Evolutionary conservation across 2,888 invertebrate genomes (phyloP).

Genomic region (Calameuta pallipes): DNA sequence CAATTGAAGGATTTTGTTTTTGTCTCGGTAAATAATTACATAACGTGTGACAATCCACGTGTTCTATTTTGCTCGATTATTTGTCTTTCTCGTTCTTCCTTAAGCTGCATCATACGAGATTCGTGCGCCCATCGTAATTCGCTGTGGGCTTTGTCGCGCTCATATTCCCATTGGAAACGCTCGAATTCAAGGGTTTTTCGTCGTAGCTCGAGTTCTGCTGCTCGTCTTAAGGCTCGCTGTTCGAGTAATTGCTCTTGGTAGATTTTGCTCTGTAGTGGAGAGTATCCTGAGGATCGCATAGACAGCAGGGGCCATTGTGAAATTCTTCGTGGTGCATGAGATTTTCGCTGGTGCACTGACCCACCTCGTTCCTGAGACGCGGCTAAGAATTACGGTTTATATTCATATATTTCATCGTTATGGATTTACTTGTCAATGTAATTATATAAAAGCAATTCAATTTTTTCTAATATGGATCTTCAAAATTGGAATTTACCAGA

Average conservation of each 20-base stretch:
- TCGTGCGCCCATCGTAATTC: constrained; percentile 52
- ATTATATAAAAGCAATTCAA: neutral
- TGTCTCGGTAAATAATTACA: neutral
- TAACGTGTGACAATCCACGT: constrained; percentile 19
- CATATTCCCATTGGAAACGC: constrained; percentile 51
- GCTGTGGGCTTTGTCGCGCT: constrained; percentile 49
- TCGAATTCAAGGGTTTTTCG: constrained; percentile 52
- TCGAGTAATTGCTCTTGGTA: constrained; percentile 51
- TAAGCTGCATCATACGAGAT: constrained; percentile 53
- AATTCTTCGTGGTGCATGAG: constrained; percentile 29
- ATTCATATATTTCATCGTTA: neutral
- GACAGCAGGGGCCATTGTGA: constrained; percentile 39
- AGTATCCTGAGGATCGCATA: constrained; percentile 30
- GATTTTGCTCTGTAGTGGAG: constrained; percentile 48
- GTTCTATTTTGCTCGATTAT: constrained; percentile 42
- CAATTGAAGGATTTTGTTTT: neutral
- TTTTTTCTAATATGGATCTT: neutral
- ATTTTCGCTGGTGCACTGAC: constrained; percentile 17
- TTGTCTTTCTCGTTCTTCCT: constrained; percentile 49
- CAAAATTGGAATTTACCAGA: constrained; percentile 24
- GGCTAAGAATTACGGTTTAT: constrained; percentile 6
- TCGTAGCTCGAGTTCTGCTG: constrained; percentile 51
- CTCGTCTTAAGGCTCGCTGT: constrained; percentile 44
- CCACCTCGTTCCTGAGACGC: constrained; percentile 24
- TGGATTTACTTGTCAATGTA: neutral